Conservation (phyloP, 2,113 vertebrate species). For the Rhagologus leucostigma region DNA sequence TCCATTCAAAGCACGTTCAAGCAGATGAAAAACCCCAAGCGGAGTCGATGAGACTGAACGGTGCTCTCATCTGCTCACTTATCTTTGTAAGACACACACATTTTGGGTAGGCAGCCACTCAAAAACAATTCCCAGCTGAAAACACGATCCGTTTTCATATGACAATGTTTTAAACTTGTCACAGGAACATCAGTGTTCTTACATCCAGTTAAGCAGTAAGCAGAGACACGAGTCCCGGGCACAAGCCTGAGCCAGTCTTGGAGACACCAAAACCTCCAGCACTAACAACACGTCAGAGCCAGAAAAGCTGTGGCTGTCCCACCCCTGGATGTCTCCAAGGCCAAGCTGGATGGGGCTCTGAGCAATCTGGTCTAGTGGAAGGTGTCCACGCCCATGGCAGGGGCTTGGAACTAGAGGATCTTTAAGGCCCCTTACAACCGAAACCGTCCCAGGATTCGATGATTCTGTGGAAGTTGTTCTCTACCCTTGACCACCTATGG, state of each 20-base stretch:
- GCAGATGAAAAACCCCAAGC: neutral
- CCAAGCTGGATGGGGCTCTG: neutral
- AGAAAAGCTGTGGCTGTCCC: neutral
- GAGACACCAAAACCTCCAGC: neutral
- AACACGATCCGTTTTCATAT: neutral
- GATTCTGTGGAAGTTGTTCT: neutral
- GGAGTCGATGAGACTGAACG: neutral
- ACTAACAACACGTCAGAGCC: neutral
- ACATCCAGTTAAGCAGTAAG: neutral
- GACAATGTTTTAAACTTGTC: neutral
- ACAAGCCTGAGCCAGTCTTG: rapidly evolving
- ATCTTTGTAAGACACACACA: neutral
- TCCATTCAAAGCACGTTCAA: neutral
- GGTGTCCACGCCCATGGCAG: neutral
- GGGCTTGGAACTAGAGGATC: neutral
- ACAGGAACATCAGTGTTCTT: neutral
- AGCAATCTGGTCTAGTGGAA: neutral
- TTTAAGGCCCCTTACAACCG: neutral
- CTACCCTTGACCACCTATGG: neutral
- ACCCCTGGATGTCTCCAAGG: neutral
- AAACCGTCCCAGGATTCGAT: neutral
- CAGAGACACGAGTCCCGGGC: rapidly evolving
- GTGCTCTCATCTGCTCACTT: neutral
- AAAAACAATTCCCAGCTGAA: neutral
- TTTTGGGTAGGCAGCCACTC: neutral